Conservation (phyloP, 2,797 vertebrate genomes). For the Coendou prehensilis region DNA sequence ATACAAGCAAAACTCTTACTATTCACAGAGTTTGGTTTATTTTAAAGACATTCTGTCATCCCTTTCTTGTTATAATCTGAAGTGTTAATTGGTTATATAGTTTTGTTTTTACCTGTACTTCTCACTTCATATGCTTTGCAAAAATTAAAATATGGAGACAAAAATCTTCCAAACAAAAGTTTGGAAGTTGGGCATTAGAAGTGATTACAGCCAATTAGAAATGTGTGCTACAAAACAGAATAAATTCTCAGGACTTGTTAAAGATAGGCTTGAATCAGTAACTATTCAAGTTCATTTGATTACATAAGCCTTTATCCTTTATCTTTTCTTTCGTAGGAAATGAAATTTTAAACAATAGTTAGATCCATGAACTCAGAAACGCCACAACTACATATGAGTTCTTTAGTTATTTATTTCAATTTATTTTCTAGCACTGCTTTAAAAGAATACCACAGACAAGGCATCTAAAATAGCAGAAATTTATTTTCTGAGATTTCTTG, state of each 20-base stretch:
- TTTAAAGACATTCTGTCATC: constrained; percentile 56
- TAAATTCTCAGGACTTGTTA: neutral
- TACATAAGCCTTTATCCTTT: neutral
- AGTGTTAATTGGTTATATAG: constrained; percentile 69
- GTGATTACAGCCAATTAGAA: neutral
- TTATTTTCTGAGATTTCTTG: neutral
- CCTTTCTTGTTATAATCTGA: constrained; percentile 41
- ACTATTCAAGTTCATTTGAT: neutral
- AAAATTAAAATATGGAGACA: constrained; percentile 60
- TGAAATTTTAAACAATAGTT: neutral
- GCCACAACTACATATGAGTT: neutral
- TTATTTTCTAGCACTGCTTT: neutral
- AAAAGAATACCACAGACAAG: neutral
- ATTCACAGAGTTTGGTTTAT: constrained; percentile 23
- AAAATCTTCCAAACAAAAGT: constrained; percentile 21
- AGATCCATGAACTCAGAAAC: neutral
- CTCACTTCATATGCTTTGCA: constrained; percentile 63
- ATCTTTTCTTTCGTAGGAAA: neutral
- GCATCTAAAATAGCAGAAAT: neutral
- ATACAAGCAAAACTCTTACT: neutral
- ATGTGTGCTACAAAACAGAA: neutral
- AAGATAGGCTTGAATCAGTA: neutral
- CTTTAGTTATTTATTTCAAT: neutral
- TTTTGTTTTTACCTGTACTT: constrained; percentile 48
- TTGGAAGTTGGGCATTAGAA: neutral